A percentile compares a stretch with the other conserved stretches of the same genome.
Evolutionary conservation across 2,113 vertebrate genomes (phyloP).

Genomic region (Apistogramma diplotaenia): DNA sequence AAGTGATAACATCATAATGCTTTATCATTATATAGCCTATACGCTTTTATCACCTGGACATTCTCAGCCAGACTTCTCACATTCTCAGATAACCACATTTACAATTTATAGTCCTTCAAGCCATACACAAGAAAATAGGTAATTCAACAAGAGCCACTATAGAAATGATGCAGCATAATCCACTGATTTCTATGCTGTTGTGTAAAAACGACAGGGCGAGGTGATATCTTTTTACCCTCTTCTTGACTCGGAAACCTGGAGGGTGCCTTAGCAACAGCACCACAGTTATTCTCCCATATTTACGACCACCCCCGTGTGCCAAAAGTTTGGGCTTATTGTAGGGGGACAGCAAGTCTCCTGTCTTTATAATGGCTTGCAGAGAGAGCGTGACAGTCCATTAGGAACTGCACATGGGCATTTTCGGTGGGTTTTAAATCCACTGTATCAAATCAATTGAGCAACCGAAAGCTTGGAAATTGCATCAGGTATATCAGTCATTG

Average conservation of each 20-base stretch:
- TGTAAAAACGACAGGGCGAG: slow-evolving; percentile 6
- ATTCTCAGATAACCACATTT: background rate
- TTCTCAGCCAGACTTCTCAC: background rate
- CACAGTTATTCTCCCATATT: slow-evolving; percentile 33
- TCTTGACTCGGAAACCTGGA: background rate
- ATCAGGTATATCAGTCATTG: background rate
- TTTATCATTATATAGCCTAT: slow-evolving; percentile 4
- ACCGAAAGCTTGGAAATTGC: slow-evolving; percentile 13
- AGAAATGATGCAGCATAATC: background rate
- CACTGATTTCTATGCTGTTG: slow-evolving; percentile 3
- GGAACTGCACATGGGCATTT: background rate
- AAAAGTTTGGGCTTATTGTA: slow-evolving; percentile 19
- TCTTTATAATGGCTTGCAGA: background rate
- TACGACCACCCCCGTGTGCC: slow-evolving; percentile 13
- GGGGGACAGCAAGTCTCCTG: slow-evolving; percentile 14
- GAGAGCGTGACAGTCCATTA: background rate
- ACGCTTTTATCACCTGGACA: background rate
- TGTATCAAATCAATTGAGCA: background rate
- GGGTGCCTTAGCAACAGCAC: background rate
- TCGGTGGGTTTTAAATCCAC: background rate
- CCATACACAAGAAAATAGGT: background rate
- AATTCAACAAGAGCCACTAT: background rate
- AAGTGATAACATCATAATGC: background rate
- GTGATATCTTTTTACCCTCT: background rate
- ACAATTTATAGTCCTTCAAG: background rate